A percentile compares a stretch with the other conserved stretches of the same genome.
Evolutionary conservation across 2,113 vertebrate genomes (phyloP).

Genomic region (Raphicerus campestris): DNA sequence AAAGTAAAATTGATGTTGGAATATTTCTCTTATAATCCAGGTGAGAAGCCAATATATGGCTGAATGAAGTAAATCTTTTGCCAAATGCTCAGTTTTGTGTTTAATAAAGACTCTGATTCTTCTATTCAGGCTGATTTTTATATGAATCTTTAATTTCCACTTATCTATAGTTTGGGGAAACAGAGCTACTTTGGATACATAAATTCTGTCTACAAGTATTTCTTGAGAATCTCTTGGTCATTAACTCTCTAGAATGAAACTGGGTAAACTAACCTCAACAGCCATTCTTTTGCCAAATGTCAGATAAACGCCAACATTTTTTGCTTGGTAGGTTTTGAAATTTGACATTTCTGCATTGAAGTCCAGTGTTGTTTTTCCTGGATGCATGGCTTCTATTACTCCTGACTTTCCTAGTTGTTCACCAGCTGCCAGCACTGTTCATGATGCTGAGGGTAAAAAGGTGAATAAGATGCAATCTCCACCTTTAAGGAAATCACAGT

Average conservation of each 20-base stretch:
- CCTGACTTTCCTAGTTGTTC: background rate
- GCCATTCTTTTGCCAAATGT: background rate
- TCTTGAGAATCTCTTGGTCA: background rate
- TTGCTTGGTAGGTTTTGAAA: background rate
- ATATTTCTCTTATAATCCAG: background rate
- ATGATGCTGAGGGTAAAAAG: background rate
- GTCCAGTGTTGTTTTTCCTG: background rate
- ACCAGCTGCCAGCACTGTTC: rapidly evolving
- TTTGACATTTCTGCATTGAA: background rate
- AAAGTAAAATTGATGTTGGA: background rate
- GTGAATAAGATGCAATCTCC: background rate
- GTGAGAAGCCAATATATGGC: background rate
- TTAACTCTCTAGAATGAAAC: background rate
- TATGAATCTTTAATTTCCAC: background rate
- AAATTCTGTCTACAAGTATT: background rate
- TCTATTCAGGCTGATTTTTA: background rate
- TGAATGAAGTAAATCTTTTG: background rate
- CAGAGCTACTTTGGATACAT: background rate
- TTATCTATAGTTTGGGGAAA: background rate
- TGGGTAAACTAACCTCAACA: background rate
- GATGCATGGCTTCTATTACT: background rate
- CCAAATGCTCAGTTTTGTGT: background rate
- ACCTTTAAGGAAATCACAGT: background rate
- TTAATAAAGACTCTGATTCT: background rate
- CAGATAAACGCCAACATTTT: background rate